A percentile compares a stretch with the other conserved stretches of the same genome.
Conservation (phyloP, 2,888 invertebrate genomes). For the Trissonchulus sp. region DNA sequence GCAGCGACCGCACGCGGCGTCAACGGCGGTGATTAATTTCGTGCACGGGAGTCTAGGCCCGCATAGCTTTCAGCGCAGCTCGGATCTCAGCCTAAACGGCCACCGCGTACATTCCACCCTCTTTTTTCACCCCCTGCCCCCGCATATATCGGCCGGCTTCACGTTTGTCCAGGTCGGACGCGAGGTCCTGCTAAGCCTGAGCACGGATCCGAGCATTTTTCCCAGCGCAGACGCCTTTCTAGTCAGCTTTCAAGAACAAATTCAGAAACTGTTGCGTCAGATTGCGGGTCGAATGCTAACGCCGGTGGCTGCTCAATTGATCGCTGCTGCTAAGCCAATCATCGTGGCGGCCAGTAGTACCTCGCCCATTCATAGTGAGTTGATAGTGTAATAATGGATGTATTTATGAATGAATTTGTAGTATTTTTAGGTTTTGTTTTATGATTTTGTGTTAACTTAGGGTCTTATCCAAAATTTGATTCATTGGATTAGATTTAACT, state of each 20-base stretch:
- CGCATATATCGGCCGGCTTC: conserved; percentile 18
- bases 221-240: conserved; percentile 34
- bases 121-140: conserved; percentile 24
- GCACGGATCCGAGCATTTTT: conserved; percentile 34
- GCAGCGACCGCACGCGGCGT: not conserved
- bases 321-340: conserved; percentile 24
- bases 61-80: conserved; percentile 3
- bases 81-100: conserved; percentile 20
- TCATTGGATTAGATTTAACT: too few relatives aligned
- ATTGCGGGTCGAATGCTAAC: conserved; percentile 36
- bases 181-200: conserved; percentile 33
- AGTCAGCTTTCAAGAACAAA: conserved; percentile 33
- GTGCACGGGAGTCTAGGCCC: conserved; percentile 20
- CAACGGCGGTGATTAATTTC: conserved; percentile 8
- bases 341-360: conserved; percentile 24
- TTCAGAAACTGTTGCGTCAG: conserved; percentile 35
- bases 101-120: conserved; percentile 23
- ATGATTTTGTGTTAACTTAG: too few relatives aligned
- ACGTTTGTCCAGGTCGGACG: conserved; percentile 30
- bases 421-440: too few relatives aligned
- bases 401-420: too few relatives aligned
- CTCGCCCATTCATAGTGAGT: conserved; percentile 12
- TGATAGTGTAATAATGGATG: too few relatives aligned
- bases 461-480: too few relatives aligned
- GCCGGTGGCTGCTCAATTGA: conserved; percentile 23